Base-by-base conservation (phyloP, 2,113 vertebrate genomes). In the Gobiocypris rarus region DNA sequence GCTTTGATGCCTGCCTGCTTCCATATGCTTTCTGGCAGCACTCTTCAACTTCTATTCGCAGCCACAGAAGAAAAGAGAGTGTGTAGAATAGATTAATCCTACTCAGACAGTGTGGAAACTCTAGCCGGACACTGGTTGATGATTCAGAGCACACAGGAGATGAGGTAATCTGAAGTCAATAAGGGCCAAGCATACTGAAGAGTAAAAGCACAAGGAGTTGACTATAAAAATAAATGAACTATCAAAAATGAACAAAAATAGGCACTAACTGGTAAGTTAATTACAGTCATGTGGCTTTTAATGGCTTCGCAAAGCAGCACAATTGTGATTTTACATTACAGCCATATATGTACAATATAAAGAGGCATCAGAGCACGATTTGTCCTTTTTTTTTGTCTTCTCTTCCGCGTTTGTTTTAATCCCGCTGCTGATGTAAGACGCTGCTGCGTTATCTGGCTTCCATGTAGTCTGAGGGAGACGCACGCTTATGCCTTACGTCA, bases 21-120 rank as follows among this genome's bases (percentile, higher is more conserved):
- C 24, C 67, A 70, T 70, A 41, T 70, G 38, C 41, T 24, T 41
- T 71, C 41, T 45, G 11, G n/a, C 41, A 73, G 41, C 41, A 48
- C 70, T 24, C 22, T 75, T 67, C 28, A 67, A 26, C 28, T 34
- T 34, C 34, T 7, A 10, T 24, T 26, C 15, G 17, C 1, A 75
- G 14, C 73, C 73, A 31, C 48, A 80, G 43, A 45, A 38, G 8
- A 50, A 54, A 31, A 31, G 58, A 48, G 41, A 24, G 58, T 41
- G 75, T 43, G 75, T 15, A 61, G 70, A 83, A 50, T 48, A 75
- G 70, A 83, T 63, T 48, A 75, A 83, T 83, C 56, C 54, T 24
- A 83, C 52, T 50, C 81, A 28, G 41, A 61, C 34, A 74, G 70
- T 83, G 34, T 24, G 69, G 70, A 56, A 74, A 83, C 54, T 83